These are phyloP conservation scores for Drosophila pseudoananassae DNA, from an alignment of 1,140 invertebrate species.

Conservation along the genomic window DNA sequence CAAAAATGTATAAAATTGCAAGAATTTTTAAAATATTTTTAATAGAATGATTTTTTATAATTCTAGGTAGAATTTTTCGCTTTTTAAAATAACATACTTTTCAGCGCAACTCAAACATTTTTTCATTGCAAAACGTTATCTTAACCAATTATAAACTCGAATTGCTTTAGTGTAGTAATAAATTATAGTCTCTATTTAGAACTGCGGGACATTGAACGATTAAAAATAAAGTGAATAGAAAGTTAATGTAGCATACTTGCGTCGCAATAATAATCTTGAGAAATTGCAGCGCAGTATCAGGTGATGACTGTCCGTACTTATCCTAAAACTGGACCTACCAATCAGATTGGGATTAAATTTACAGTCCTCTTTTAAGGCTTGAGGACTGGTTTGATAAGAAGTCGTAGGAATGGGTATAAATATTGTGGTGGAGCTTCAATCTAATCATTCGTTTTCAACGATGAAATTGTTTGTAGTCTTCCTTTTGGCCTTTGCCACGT, in stretches of 20 bases:
- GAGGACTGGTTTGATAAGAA: neutral
- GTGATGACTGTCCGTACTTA: neutral
- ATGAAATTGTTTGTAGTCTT: conserved; percentile 52
- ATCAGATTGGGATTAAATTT: conserved; percentile 7
- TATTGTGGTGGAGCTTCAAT: neutral
- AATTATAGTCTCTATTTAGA: conserved; percentile 1
- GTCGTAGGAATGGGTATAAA: conserved; percentile 6
- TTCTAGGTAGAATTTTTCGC: neutral
- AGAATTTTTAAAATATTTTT: too few species aligned
- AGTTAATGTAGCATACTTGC: neutral
- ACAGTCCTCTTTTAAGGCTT: neutral
- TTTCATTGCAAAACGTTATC: too few species aligned
- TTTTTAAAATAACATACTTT: conserved; percentile 3
- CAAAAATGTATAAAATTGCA: too few species aligned
- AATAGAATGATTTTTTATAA: neutral
- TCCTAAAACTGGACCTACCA: neutral
- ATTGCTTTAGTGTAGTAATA: neutral
- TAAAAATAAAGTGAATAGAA: neutral
- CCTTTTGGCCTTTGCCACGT: conserved; percentile 41
- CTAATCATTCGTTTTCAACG: conserved; percentile 10
- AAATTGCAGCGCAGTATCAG: neutral
- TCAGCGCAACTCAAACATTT: neutral
- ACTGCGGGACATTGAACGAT: neutral
- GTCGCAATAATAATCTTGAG: conserved; percentile 1
- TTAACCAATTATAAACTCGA: neutral